phyloP scores from a whole-genome alignment of 2,797 vertebrate genomes.

The Bradypus variegatus region DNA sequence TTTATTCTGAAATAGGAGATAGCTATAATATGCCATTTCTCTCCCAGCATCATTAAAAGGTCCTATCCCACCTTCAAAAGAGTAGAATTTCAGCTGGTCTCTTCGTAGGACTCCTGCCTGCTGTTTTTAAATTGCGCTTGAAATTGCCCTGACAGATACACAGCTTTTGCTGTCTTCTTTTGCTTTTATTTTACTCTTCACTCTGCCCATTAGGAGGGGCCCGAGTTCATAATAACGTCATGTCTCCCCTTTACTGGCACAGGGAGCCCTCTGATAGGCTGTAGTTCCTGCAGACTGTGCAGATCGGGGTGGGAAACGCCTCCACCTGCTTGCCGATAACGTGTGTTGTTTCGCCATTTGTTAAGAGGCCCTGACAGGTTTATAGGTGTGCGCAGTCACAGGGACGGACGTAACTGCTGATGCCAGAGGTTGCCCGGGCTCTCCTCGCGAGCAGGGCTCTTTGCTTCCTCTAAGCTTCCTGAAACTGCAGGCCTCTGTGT shows the following conservation, averaged over 20 bases:
- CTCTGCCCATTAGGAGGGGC: background rate
- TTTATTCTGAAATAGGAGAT: background rate
- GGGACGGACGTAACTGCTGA: background rate
- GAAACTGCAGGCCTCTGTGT: background rate
- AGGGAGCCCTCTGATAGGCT: background rate
- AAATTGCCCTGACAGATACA: background rate
- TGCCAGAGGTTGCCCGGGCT: background rate
- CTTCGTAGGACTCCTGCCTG: background rate
- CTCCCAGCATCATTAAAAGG: background rate
- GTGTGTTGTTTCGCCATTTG: background rate
- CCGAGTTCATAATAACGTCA: background rate
- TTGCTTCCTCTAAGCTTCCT: background rate
- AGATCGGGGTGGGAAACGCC: background rate
- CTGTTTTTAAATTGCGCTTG: background rate
- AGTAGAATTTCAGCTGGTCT: background rate
- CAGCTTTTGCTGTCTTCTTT: background rate
- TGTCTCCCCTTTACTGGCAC: background rate
- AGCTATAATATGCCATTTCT: background rate
- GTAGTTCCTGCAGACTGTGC: too few relatives aligned
- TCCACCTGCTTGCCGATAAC: background rate
- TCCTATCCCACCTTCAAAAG: background rate
- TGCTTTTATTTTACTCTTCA: background rate
- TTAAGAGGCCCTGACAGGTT: background rate
- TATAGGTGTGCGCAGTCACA: background rate
- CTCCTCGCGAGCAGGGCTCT: fast-evolving